A percentile compares a stretch with the other conserved stretches of the same genome.
These are phyloP conservation scores for Zaprionus taronus DNA, from an alignment of 1,140 invertebrate species.

Conservation along the genomic window DNA sequence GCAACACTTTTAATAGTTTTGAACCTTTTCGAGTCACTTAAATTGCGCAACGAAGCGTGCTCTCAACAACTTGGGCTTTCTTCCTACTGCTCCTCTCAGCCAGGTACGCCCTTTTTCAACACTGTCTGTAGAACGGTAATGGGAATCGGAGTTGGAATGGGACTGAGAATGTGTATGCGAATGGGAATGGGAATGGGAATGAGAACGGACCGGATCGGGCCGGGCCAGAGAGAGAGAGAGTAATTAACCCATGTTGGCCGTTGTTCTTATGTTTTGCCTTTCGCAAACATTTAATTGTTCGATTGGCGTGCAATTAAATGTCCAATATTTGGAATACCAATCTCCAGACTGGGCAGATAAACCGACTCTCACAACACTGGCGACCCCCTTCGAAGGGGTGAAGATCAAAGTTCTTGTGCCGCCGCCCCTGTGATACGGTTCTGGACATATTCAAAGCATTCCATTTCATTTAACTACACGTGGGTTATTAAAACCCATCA, in stretches of 20 bases:
- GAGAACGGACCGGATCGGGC: constrained; percentile 10
- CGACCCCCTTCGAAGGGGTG: neutral
- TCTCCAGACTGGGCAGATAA: constrained; percentile 22
- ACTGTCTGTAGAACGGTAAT: constrained; percentile 22
- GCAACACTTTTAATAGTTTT: constrained; percentile 78
- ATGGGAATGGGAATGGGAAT: constrained; percentile 29
- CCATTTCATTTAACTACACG: constrained; percentile 33
- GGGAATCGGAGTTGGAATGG: constrained; percentile 3
- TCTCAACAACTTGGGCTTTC: constrained; percentile 38
- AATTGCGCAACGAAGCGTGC: constrained; percentile 78
- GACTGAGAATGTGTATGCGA: constrained; percentile 27
- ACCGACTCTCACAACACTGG: neutral
- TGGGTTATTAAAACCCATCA: constrained; percentile 68
- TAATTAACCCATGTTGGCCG: constrained; percentile 75
- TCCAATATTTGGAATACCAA: constrained; percentile 73
- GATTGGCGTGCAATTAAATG: constrained; percentile 70
- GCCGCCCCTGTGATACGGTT: constrained; percentile 61
- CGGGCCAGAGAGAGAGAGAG: constrained; percentile 33
- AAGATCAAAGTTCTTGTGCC: constrained; percentile 62
- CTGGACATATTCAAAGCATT: constrained; percentile 73
- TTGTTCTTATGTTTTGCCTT: constrained; percentile 49
- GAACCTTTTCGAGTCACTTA: constrained; percentile 76
- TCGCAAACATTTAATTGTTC: constrained; percentile 81
- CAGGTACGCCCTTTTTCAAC: constrained; percentile 56
- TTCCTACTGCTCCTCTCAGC: neutral